Evolutionary conservation across 2,797 vertebrate genomes (phyloP).

Genomic region (Eulemur mongoz): DNA sequence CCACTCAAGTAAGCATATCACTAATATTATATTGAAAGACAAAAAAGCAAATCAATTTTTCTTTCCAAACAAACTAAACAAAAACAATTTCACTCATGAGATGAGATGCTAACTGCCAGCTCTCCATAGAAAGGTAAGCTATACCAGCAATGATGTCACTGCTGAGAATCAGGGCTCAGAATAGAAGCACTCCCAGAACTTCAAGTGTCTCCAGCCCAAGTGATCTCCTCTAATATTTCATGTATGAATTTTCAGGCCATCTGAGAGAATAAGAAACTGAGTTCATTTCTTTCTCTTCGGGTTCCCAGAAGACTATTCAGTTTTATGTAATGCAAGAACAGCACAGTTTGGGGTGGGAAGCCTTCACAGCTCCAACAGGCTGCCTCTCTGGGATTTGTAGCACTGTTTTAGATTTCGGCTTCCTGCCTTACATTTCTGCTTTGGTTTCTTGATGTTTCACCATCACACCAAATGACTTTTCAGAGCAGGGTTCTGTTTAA

Average conservation of each 20-base stretch:
- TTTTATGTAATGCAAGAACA: constrained; percentile 71
- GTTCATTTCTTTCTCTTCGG: constrained; percentile 61
- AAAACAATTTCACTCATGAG: constrained; percentile 83
- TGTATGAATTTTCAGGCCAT: constrained; percentile 40
- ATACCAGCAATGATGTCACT: constrained; percentile 26
- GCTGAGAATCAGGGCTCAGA: constrained; percentile 64
- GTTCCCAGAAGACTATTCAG: constrained; percentile 75
- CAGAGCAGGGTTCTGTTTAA: constrained; percentile 81
- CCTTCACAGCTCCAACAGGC: constrained; percentile 66
- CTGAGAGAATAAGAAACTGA: constrained; percentile 42
- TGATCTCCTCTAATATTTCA: constrained; percentile 51
- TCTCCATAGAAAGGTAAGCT: constrained; percentile 16
- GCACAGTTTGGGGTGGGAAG: constrained; percentile 76
- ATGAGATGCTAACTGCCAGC: constrained; percentile 71
- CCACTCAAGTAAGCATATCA: constrained; percentile 42
- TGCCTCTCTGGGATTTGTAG: constrained; percentile 77
- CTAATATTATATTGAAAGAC: constrained; percentile 38
- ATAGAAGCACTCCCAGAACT: constrained; percentile 37
- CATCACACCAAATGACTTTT: constrained; percentile 75
- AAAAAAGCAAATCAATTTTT: constrained; percentile 59
- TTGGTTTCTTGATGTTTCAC: constrained; percentile 82
- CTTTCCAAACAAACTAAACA: constrained; percentile 76
- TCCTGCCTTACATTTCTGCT: constrained; percentile 83
- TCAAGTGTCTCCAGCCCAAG: neutral
- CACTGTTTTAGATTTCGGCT: constrained; percentile 82